These are phyloP conservation scores for Athene cunicularia DNA, from an alignment of 2,113 vertebrate species.

Conservation along the genomic window DNA sequence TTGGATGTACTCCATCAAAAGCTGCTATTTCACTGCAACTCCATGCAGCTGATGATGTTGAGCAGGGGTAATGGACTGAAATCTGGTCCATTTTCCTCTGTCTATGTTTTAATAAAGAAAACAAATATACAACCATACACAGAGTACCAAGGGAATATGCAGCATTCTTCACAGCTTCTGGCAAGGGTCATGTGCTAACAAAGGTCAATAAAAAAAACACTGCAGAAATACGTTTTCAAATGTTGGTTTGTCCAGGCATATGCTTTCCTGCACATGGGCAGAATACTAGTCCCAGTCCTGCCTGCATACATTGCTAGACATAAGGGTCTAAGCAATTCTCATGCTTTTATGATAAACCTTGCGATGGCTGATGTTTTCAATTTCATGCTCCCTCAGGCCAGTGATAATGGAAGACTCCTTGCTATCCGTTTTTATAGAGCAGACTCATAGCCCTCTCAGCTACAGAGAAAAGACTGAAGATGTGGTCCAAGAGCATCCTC, in stretches of 20 bases:
- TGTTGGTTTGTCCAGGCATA: background rate
- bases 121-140: background rate
- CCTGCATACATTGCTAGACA: background rate
- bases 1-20: background rate
- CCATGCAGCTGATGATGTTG: background rate
- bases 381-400: slow-evolving; percentile 4
- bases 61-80: background rate
- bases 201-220: background rate
- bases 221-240: background rate
- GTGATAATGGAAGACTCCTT: background rate
- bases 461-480: background rate
- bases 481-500: background rate
- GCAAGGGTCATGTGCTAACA: background rate
- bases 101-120: slow-evolving; percentile 43
- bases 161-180: background rate
- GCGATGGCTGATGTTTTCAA: background rate
- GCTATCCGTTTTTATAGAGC: background rate
- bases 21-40: background rate
- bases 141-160: background rate
- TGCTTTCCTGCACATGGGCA: background rate
- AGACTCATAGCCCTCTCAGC: background rate
- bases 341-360: background rate
- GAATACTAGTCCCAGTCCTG: background rate
- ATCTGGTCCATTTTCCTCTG: background rate
- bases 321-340: background rate